Base-by-base conservation (phyloP, 2,113 vertebrate species). In the Cisticola juncidis region DNA sequence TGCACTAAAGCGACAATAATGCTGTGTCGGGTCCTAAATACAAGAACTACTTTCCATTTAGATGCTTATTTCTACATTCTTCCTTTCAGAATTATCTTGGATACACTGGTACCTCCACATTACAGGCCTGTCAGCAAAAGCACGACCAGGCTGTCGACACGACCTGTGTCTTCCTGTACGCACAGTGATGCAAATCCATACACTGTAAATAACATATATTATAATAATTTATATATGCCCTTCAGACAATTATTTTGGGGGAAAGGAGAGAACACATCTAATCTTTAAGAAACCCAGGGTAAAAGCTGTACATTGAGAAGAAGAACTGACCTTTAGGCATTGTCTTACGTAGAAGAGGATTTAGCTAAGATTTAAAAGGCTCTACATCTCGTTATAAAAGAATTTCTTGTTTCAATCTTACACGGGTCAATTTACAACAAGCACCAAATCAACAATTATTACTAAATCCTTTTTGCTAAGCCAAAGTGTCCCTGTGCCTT, bases 171-270 rank as follows among this genome's bases (percentile, higher is more conserved):
- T 54, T 96, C 89, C 92, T 95, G 82, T 88, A 85, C 79, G 77
- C 97, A 97, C 93, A 94, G 94, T 84, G 92, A 97, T 96, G 87
- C 93, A 95, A 96, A 66, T 36, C 45, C 95, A 96, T 92, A 94
- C 47, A 68, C 82, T 94, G 97, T 94, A 97, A 97, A 97, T 98
- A 95, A 95, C 81, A 96, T 95, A 97, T 92, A 96, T 95, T 90
- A 97, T 89, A 96, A 96, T 96, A 97, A 98, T 96, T 98, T 98
- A 98, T 97, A 95, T 97, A 96, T 94, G 84, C 94, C 93, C 94
- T 97, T 96, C 90, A 90, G 95, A 94, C 88, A 95, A 91, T 92
- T 85, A 61, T 72, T 92, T 79, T 85, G 61, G 70, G 80, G 88
- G 85, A 78, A 92, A 95, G 60, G 91, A 64, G 54, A 96, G 42